These are phyloP conservation scores for Ptyas mucosa DNA, from an alignment of 2,113 vertebrate genomes.

Conservation along the genomic window DNA sequence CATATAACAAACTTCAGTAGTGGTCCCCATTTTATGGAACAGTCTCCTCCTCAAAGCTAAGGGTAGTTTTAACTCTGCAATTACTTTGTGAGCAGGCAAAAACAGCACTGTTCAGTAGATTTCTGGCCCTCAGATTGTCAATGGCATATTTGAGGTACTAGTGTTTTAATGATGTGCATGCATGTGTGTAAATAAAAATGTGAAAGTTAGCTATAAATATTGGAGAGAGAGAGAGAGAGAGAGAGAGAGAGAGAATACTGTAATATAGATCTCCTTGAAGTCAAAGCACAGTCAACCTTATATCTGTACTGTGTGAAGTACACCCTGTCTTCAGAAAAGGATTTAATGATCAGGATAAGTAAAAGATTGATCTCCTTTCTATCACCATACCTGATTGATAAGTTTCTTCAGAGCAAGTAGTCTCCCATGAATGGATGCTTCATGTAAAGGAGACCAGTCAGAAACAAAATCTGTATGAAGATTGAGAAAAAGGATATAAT, in stretches of 20 bases:
- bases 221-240: neutral
- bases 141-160: neutral
- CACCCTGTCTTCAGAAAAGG: neutral
- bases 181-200: neutral
- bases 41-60: neutral
- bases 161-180: neutral
- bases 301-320: neutral
- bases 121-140: neutral
- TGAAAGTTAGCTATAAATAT: neutral
- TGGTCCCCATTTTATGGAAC: neutral
- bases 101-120: neutral
- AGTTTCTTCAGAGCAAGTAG: conserved; percentile 74
- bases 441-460: conserved; percentile 86
- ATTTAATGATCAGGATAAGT: conserved; percentile 19
- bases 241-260: rapidly evolving
- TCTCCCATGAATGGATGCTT: conserved; percentile 80
- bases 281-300: neutral
- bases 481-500: neutral
- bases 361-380: neutral
- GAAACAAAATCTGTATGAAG: conserved; percentile 69
- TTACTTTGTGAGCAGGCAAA: neutral
- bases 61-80: neutral
- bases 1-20: neutral
- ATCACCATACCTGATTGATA: conserved; percentile 74
- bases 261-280: neutral